phyloP scores from a whole-genome alignment of 2,113 vertebrate species.

The Pygoscelis antarcticus region DNA sequence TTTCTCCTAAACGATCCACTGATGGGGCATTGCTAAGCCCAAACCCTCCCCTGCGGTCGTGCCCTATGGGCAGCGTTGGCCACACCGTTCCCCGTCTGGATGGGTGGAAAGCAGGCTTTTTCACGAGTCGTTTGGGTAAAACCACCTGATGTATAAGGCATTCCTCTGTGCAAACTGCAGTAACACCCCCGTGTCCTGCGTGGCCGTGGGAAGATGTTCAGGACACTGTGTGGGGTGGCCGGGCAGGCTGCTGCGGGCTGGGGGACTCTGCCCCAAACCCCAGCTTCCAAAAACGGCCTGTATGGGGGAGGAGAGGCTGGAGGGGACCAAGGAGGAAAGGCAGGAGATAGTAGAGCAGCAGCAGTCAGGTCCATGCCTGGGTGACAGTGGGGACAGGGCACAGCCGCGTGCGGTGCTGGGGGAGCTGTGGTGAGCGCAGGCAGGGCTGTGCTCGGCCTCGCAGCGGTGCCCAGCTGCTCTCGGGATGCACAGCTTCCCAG shows the following conservation, averaged over 20 bases:
- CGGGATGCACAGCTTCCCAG: constrained; percentile 43
- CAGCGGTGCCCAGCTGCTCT: constrained; percentile 52
- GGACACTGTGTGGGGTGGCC: not conserved
- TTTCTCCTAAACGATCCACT: not conserved
- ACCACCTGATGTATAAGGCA: not conserved
- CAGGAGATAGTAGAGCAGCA: not conserved
- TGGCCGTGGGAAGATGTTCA: accelerated
- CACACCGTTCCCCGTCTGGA: accelerated
- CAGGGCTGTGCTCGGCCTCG: constrained; percentile 60
- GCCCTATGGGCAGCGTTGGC: not conserved
- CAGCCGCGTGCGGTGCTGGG: not conserved
- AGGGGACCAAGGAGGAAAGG: too few relatives aligned
- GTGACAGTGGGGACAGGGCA: not conserved
- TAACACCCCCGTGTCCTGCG: not conserved
- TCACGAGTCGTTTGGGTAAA: not conserved
- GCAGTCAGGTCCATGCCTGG: accelerated
- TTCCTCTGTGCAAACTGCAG: not conserved
- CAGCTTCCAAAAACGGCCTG: constrained; percentile 2
- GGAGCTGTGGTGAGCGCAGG: not conserved
- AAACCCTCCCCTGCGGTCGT: not conserved
- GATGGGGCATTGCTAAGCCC: not conserved
- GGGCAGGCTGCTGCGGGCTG: not conserved
- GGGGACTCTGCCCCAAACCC: not conserved
- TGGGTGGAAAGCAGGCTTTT: not conserved
- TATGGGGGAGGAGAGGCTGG: not conserved